Evolutionary conservation across 2,888 invertebrate genomes (phyloP), one percentile per base, ranked within the genome.

Genomic region (Hermaeophaga mercurialis): DNA sequence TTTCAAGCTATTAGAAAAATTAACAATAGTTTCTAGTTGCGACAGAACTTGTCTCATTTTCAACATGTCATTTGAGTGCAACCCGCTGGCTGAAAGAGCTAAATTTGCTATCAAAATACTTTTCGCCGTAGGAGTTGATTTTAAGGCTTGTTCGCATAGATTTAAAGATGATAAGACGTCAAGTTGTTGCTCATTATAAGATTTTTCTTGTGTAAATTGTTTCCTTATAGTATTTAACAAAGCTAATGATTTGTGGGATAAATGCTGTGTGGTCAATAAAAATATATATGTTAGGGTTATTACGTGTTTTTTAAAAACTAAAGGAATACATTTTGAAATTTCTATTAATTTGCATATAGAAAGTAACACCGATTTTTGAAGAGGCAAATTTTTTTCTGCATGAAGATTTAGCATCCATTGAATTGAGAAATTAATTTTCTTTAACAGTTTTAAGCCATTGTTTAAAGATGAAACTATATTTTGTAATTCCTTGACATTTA

Each of bases 331-430:
- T 79, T 93, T 92, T 28, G 94, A 77, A 58, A 91, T 81, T 75
- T 95, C 93, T 52, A 93, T 82, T 17, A 94, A 81, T 69, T 89
- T 86, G 78, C 93, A 94, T 45, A 95, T 79, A 2, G 85, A 82
- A 61, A 89, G 80, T 8, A 94, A 83, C 31, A 87, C 85, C 26
- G 84, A 84, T 74, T 90, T 90, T 0, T 88, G 85, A 80, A 96
- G 85, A 2, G 94, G 90, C 67, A 86, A 83, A 18, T 86, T 84
- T 44, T 92, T 80, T 11, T 85, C 81, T 79, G 66, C 89, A 83
- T 70, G 89, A 82, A 79, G 85, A 82, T 75, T 90, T 80, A 69
- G 91, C 71, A 65, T 90, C 89, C 81, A 80, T 41, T 75, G 77
- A n/a, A 81, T 68, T 5, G 73, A 71, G 59, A 82, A 84, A 66